Evolutionary conservation across 2,888 invertebrate genomes (phyloP), one percentile per base, ranked within the genome.

Genomic region (Eledone cirrhosa): DNA sequence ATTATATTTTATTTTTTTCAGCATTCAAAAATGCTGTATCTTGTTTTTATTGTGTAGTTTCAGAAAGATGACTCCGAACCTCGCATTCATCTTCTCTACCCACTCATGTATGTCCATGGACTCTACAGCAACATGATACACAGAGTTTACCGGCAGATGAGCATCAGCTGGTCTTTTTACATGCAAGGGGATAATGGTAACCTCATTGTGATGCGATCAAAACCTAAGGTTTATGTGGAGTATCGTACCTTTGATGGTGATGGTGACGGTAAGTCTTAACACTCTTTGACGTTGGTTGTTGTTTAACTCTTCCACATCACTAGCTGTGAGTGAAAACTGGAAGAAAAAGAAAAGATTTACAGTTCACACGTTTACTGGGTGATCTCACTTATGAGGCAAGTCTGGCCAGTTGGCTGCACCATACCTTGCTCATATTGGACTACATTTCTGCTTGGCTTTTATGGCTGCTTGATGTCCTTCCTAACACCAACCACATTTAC

Each of bases 141-240:
- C 80, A 87, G 88, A 80, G 81, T 89, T 78, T 84, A 84, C 74
- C 81, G 84, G 24, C 86, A 86, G 78, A 83, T 88, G 80, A 84
- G 85, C 14, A 84, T 87, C 79, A 86, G 86, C 79, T 90, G 89
- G 90, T 88, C 89, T 1, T 84, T 88, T 78, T 89, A 88, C 82
- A 84, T 87, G 85, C 85, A 85, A 78, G 83, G 84, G 48, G 87
- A 85, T 80, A 83, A 87, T 75, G 89, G 89, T 8, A 83, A 86
- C 77, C 81, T 90, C 8, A 83, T 89, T 5, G 85, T 90, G 11
- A 81, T 90, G 69, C 86, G 86, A 69, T 89, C 89, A 1, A 85
- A 88, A 78, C 88, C 87, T 7, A 82, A 84, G 78, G 76, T 85
- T 48, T 81, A 81, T 78, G 81, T 83, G 48, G 83, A 85, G 33